Evolutionary conservation across 2,113 vertebrate species (phyloP).

Genomic region (Ctenomys sociabilis): DNA sequence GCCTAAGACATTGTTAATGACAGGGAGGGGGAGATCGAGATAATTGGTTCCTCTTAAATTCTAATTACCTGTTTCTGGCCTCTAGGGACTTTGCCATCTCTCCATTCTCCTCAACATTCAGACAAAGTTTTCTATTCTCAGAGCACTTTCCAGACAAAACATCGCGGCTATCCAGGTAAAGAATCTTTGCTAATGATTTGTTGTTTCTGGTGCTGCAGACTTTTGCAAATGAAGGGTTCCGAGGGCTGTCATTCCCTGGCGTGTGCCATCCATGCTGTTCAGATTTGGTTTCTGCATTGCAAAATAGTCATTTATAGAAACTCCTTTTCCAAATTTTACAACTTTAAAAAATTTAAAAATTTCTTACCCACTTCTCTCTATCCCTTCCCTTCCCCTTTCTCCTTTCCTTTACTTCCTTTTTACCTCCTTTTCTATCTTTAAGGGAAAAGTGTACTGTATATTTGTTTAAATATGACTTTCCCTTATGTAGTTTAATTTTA

Average conservation of each 20-base stretch:
- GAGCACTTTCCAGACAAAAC: neutral
- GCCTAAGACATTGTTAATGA: neutral
- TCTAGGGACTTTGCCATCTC: neutral
- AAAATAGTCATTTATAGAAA: too few relatives aligned
- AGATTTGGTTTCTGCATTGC: neutral
- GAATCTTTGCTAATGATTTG: neutral
- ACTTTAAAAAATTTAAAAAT: neutral
- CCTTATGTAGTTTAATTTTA: neutral
- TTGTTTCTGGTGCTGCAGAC: neutral
- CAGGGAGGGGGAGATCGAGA: neutral
- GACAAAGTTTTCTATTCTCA: neutral
- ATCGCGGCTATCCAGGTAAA: neutral
- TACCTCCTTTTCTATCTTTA: neutral
- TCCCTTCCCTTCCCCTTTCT: neutral
- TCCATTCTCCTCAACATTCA: too few relatives aligned
- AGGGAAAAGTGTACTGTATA: neutral
- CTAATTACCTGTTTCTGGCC: neutral
- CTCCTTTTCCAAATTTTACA: neutral
- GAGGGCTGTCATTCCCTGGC: neutral
- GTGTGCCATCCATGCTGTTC: fast-evolving
- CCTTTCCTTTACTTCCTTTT: too few relatives aligned
- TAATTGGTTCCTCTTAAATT: neutral
- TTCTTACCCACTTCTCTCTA: neutral
- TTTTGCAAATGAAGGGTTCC: neutral
- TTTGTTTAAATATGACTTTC: neutral